A percentile compares a stretch with the other conserved stretches of the same genome.
Evolutionary conservation across 2,113 vertebrate genomes (phyloP).

Genomic region (Tyto alba): DNA sequence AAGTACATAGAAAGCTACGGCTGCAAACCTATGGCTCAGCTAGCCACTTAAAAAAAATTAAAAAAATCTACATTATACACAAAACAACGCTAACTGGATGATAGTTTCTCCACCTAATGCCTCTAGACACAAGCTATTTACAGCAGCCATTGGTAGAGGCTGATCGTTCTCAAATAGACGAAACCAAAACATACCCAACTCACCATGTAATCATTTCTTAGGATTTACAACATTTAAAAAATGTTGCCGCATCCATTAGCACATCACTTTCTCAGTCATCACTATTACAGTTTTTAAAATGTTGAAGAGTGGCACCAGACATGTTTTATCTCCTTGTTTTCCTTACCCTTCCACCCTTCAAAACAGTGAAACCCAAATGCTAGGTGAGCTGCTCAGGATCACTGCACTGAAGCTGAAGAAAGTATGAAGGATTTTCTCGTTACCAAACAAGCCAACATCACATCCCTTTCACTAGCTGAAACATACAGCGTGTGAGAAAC

Average conservation of each 20-base stretch:
- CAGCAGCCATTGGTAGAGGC: background rate
- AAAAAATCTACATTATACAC: background rate
- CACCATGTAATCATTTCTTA: accelerated
- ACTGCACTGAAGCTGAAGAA: background rate
- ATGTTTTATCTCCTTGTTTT: background rate
- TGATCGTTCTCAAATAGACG: background rate
- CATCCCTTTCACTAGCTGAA: background rate
- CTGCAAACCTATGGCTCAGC: background rate
- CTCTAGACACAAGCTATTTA: background rate
- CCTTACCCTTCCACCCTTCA: background rate
- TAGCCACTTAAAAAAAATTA: background rate
- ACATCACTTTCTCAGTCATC: background rate
- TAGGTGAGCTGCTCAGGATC: background rate
- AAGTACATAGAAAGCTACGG: background rate
- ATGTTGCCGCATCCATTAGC: background rate
- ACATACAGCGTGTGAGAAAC: background rate
- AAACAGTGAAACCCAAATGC: background rate
- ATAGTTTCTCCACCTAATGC: background rate
- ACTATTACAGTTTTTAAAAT: background rate
- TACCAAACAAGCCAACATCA: background rate
- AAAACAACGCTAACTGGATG: background rate
- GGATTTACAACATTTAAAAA: background rate
- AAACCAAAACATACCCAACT: background rate
- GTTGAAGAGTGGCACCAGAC: background rate
- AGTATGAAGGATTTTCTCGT: background rate